phyloP scores from a whole-genome alignment of 2,797 vertebrate genomes.

The Cyclura pinguis region DNA sequence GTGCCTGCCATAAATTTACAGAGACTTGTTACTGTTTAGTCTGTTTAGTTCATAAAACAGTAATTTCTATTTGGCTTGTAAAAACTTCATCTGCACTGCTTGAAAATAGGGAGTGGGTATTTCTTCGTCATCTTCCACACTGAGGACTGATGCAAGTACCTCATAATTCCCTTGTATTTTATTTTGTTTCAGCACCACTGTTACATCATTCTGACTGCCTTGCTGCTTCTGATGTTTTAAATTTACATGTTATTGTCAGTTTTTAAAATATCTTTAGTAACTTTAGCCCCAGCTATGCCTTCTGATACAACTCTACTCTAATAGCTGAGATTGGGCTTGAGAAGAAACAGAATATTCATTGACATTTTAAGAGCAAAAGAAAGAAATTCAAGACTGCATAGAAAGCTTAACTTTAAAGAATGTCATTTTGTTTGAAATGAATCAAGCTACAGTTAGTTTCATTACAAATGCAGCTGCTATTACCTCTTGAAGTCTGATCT shows the following conservation, averaged over 20 bases:
- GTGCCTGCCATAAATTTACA: neutral
- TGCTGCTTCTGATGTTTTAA: neutral
- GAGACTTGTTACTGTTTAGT: neutral
- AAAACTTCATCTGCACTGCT: neutral
- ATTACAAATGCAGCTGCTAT: slow-evolving; percentile 43
- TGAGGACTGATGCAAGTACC: neutral
- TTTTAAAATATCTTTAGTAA: neutral
- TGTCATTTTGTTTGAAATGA: slow-evolving; percentile 27
- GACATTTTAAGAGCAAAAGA: slow-evolving; percentile 4
- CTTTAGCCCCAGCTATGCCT: neutral
- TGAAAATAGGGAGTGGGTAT: neutral
- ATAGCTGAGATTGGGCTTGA: neutral
- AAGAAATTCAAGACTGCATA: neutral
- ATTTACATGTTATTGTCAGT: neutral
- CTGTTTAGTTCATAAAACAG: neutral
- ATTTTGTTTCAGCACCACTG: neutral
- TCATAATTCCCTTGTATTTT: neutral
- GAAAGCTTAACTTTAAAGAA: slow-evolving; percentile 8
- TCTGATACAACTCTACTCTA: neutral
- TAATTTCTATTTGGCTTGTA: neutral
- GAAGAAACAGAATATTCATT: neutral
- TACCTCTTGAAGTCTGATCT: slow-evolving; percentile 96
- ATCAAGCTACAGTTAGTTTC: neutral
- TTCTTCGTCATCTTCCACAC: neutral
- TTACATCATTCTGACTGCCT: neutral